Evolutionary conservation across 2,888 invertebrate species (phyloP).

Genomic region (Pharmacophagus antenor): DNA sequence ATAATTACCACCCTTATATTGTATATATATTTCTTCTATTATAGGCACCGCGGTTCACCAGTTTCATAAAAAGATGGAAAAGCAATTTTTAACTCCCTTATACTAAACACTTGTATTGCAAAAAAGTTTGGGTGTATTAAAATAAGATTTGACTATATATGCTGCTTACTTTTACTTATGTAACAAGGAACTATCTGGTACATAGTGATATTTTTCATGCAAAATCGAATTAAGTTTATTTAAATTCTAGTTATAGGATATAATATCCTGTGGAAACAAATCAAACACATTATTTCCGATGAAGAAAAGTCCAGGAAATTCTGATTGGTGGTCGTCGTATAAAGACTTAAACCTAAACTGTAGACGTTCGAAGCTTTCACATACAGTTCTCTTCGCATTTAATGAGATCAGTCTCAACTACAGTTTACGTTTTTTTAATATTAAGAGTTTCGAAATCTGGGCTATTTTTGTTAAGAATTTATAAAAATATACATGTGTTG

Average conservation of each 20-base stretch:
- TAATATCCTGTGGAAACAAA: not conserved
- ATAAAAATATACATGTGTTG: not conserved
- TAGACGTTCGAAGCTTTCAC: constrained; percentile 18
- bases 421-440: constrained; percentile 1
- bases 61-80: too few species aligned
- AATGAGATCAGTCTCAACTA: constrained; percentile 15
- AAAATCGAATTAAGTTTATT: not conserved
- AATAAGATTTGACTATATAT: too few species aligned
- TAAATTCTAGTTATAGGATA: not conserved
- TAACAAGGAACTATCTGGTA: too few species aligned
- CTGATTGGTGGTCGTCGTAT: constrained; percentile 3
- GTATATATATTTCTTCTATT: too few species aligned
- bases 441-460: not conserved
- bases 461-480: not conserved
- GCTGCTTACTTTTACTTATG: too few species aligned
- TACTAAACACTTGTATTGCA: too few species aligned
- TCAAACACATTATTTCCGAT: not conserved
- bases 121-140: too few species aligned
- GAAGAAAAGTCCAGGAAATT: not conserved
- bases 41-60: too few species aligned
- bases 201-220: not conserved
- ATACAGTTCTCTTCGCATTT: constrained; percentile 21
- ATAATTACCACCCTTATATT: too few species aligned
- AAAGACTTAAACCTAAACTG: constrained; percentile 16
- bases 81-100: too few species aligned